phyloP scores from a whole-genome alignment of 2,113 vertebrate genomes.

The Girardinichthys multiradiatus region DNA sequence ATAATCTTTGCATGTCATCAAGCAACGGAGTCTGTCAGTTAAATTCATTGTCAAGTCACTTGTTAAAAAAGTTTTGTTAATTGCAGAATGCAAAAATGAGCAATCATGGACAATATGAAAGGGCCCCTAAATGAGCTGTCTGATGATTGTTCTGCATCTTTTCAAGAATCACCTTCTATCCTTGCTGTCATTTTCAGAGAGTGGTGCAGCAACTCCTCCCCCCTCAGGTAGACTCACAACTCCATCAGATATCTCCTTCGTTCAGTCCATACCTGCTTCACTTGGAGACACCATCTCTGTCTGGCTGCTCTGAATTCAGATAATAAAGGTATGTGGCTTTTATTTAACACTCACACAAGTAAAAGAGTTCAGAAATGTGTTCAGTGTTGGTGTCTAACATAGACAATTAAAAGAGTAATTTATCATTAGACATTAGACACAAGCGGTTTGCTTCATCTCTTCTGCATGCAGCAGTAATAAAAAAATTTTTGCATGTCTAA shows the following conservation, averaged over 20 bases:
- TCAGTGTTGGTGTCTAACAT: not conserved
- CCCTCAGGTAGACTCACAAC: slow-evolving; percentile 60
- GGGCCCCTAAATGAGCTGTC: too few species aligned
- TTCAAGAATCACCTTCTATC: not conserved
- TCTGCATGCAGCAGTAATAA: not conserved
- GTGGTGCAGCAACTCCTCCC: slow-evolving; percentile 63
- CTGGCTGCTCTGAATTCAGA: slow-evolving; percentile 29
- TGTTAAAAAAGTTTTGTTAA: too few species aligned
- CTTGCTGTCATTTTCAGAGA: slow-evolving; percentile 10
- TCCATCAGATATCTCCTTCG: slow-evolving; percentile 52
- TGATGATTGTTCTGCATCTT: not conserved
- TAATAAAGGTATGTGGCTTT: slow-evolving; percentile 46
- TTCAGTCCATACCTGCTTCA: slow-evolving; percentile 56
- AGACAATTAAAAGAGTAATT: too few species aligned
- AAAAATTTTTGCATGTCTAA: not conserved
- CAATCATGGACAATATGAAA: too few species aligned
- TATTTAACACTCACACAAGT: not conserved
- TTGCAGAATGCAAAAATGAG: too few species aligned
- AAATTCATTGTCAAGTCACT: too few species aligned
- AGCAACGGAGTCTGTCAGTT: too few species aligned
- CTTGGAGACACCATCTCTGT: slow-evolving; percentile 46
- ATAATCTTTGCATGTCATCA: too few species aligned
- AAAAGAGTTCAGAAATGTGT: not conserved
- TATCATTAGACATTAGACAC: not conserved
- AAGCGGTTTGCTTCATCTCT: not conserved